Conservation (phyloP, 2,113 vertebrate genomes). For the Cacatua alba region DNA sequence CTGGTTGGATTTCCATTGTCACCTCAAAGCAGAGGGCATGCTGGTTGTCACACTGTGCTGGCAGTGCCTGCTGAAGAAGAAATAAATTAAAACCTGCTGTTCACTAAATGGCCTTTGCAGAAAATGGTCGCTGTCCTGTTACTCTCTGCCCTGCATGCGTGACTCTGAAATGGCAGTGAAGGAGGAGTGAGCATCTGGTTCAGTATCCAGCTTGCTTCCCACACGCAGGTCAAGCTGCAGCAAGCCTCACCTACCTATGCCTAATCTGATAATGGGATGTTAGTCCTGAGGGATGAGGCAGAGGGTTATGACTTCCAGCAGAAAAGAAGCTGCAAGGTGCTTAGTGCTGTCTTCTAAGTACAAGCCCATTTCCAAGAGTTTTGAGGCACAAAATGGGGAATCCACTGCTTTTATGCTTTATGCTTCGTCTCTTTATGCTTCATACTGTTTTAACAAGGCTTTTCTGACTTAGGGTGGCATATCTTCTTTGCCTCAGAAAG, state of each 20-base stretch:
- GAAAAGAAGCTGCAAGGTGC: background rate
- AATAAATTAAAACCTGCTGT: background rate
- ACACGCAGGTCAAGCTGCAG: background rate
- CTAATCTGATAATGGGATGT: accelerated
- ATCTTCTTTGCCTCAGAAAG: background rate
- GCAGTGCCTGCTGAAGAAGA: background rate
- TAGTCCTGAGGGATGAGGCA: background rate
- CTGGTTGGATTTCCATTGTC: background rate
- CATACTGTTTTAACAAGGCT: background rate
- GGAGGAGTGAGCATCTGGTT: background rate
- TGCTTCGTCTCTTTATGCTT: background rate
- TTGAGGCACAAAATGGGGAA: background rate
- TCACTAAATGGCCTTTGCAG: background rate
- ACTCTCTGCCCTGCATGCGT: background rate
- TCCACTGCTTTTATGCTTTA: background rate
- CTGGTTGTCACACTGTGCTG: background rate
- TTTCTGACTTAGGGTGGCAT: background rate
- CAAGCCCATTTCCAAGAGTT: background rate
- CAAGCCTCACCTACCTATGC: background rate
- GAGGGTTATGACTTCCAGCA: background rate
- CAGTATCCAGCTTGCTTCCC: background rate
- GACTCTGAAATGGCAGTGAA: background rate
- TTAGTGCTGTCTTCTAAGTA: background rate
- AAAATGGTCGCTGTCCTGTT: background rate
- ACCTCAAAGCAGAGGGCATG: background rate